Evolutionary conservation across 1,140 invertebrate species (phyloP).

Genomic region (Philaenus spumarius): DNA sequence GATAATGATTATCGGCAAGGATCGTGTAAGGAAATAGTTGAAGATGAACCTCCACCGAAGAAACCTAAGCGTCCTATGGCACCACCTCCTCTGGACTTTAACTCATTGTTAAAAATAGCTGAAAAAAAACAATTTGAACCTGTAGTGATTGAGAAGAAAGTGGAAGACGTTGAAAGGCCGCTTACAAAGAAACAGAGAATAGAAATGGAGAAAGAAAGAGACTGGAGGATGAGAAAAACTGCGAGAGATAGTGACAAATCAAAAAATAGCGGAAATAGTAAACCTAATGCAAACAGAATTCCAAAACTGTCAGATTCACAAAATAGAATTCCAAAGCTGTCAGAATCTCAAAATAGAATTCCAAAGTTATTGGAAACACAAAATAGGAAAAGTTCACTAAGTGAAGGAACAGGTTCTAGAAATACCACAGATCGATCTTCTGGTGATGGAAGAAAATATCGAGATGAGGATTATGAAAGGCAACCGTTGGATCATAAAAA

Average conservation of each 20-base stretch:
- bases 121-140: constrained; percentile 78
- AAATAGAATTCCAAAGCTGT: constrained; percentile 9
- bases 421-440: too few relatives aligned
- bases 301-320: neutral
- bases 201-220: constrained; percentile 56
- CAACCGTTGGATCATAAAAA: too few relatives aligned
- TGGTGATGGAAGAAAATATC: neutral
- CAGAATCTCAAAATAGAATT: too few relatives aligned
- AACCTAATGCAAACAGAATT: constrained; percentile 32
- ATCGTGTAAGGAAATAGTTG: constrained; percentile 25
- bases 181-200: constrained; percentile 75
- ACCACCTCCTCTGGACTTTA: constrained; percentile 67
- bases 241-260: too few relatives aligned
- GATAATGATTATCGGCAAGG: constrained; percentile 29
- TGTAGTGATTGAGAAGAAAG: constrained; percentile 52
- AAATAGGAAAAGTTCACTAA: too few relatives aligned
- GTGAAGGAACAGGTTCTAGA: too few relatives aligned
- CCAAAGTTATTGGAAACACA: neutral
- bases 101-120: constrained; percentile 66
- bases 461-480: neutral
- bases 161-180: constrained; percentile 45
- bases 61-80: constrained; percentile 48
- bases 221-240: constrained; percentile 38
- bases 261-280: constrained; percentile 33
- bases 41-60: constrained; percentile 40